A percentile compares a stretch with the other conserved stretches of the same genome.
Evolutionary conservation across 1,140 invertebrate species (phyloP).

Genomic region (Anastrepha obliqua): DNA sequence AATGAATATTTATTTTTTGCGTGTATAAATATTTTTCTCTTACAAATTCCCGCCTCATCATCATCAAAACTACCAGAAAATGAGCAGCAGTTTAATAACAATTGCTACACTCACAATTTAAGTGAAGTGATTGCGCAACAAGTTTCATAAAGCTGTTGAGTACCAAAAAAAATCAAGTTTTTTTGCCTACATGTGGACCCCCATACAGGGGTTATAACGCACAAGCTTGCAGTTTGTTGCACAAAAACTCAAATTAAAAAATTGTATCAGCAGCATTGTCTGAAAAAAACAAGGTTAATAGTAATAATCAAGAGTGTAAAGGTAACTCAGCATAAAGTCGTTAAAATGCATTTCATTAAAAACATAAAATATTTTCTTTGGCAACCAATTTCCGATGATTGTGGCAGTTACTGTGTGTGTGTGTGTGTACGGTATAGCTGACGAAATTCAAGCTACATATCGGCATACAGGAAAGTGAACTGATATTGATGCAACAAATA

Average conservation of each 20-base stretch:
- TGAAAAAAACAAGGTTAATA: neutral
- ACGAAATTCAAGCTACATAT: neutral
- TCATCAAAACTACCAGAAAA: too few relatives aligned
- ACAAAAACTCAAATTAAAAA: too few relatives aligned
- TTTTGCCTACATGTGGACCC: neutral
- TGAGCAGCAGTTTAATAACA: too few relatives aligned
- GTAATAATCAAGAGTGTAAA: neutral
- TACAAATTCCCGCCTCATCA: too few relatives aligned
- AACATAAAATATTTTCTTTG: neutral
- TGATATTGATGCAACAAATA: neutral
- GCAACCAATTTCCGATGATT: neutral
- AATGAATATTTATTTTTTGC: too few relatives aligned
- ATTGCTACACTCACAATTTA: too few relatives aligned
- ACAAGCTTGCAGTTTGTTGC: too few relatives aligned
- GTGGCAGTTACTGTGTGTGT: neutral
- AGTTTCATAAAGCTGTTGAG: too few relatives aligned
- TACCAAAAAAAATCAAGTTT: too few relatives aligned
- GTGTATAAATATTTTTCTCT: too few relatives aligned
- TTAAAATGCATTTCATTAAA: slow-evolving; percentile 13
- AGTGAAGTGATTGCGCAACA: too few relatives aligned
- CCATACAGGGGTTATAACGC: neutral
- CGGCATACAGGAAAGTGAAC: neutral
- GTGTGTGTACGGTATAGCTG: neutral
- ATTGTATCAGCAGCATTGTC: too few relatives aligned
- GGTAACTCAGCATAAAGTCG: slow-evolving; percentile 14